Conservation (phyloP, 2,113 vertebrate species). For the Tringa solitaria region DNA sequence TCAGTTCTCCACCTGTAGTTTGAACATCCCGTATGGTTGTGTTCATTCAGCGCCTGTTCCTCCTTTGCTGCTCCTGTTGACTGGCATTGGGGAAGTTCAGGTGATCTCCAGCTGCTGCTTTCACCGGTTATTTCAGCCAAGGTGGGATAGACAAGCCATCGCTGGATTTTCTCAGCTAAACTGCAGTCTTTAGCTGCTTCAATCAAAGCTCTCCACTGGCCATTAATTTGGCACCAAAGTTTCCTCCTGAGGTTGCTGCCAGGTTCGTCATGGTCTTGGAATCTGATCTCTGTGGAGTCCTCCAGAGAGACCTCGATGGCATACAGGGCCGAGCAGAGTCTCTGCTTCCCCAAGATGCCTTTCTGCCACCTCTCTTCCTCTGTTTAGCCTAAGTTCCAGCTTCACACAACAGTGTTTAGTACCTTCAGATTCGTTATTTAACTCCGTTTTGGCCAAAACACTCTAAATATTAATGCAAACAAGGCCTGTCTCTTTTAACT, state of each 20-base stretch:
- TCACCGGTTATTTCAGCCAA: background rate
- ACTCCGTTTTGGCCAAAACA: constrained; percentile 52
- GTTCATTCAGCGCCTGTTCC: background rate
- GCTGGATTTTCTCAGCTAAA: background rate
- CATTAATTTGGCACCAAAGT: background rate
- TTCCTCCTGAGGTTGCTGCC: background rate
- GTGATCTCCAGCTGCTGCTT: background rate
- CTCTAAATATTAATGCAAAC: constrained; percentile 60
- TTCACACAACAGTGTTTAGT: constrained; percentile 48
- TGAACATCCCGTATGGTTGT: fast-evolving
- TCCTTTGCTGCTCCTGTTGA: background rate
- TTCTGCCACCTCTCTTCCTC: background rate
- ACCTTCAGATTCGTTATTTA: constrained; percentile 57
- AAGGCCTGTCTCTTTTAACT: constrained; percentile 62
- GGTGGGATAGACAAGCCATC: background rate
- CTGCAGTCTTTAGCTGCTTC: background rate
- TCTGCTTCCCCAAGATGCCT: background rate
- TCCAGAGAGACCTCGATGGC: background rate
- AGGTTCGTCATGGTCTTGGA: background rate
- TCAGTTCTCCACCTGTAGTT: constrained; percentile 20
- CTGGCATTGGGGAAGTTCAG: background rate
- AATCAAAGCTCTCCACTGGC: background rate
- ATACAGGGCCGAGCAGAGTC: background rate
- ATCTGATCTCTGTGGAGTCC: background rate
- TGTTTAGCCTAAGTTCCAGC: constrained; percentile 14